phyloP scores from a whole-genome alignment of 2,113 vertebrate genomes.

The Vidua macroura region DNA sequence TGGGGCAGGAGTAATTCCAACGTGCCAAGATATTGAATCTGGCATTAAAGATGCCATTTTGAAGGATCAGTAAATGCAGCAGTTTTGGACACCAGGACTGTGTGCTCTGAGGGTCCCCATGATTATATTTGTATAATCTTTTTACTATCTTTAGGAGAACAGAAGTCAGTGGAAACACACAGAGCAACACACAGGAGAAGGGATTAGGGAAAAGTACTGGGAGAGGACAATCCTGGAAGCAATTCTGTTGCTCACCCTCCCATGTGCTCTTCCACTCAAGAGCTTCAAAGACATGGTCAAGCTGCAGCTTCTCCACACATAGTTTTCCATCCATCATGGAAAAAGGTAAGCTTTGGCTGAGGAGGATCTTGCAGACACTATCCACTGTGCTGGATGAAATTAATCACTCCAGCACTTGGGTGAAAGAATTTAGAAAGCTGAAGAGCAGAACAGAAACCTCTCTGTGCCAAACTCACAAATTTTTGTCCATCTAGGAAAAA shows the following conservation, averaged over 20 bases:
- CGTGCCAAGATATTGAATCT: not conserved
- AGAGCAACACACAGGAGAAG: not conserved
- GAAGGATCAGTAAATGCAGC: not conserved
- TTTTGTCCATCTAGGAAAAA: not conserved
- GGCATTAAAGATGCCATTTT: not conserved
- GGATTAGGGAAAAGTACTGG: not conserved
- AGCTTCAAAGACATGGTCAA: not conserved
- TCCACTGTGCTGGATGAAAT: not conserved
- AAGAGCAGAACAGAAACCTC: not conserved
- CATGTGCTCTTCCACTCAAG: not conserved
- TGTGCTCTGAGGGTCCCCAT: not conserved
- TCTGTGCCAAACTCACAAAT: not conserved
- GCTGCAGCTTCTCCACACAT: accelerated
- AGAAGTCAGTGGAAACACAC: not conserved
- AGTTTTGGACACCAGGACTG: not conserved
- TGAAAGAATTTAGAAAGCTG: not conserved
- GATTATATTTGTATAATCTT: not conserved
- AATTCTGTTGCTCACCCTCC: not conserved
- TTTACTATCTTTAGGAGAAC: not conserved
- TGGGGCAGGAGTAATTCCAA: not conserved
- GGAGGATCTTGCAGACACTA: not conserved
- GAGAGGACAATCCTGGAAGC: not conserved
- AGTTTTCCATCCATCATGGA: not conserved
- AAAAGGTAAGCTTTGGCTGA: not conserved
- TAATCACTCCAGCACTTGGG: not conserved